These are phyloP conservation scores for Nixonia krombeini DNA, from an alignment of 1,140 invertebrate species.

Conservation along the genomic window DNA sequence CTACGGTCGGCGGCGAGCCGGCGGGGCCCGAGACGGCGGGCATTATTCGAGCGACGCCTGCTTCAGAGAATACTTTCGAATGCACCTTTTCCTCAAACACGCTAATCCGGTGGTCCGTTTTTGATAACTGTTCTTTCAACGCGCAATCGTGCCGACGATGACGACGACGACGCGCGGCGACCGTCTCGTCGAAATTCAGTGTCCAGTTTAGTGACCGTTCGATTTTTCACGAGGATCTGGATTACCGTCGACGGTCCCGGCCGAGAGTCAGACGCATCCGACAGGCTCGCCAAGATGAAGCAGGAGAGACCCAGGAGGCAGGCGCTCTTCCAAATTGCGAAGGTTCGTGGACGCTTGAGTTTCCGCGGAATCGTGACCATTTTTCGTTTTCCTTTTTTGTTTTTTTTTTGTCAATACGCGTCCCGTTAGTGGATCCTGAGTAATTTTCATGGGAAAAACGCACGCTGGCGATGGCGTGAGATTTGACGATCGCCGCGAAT, in stretches of 20 bases:
- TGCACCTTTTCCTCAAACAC: conserved; percentile 15
- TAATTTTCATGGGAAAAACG: no score
- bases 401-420: conserved; percentile 1
- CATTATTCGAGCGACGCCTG: conserved; percentile 67
- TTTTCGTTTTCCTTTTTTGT: no score
- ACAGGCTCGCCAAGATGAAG: conserved; percentile 62
- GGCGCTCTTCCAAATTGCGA: conserved; percentile 75
- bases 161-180: conserved; percentile 9
- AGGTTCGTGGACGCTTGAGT: conserved; percentile 64
- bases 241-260: conserved; percentile 19
- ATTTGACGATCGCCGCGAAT: no score
- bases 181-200: conserved; percentile 12
- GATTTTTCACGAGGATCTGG: background rate
- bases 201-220: conserved; percentile 20
- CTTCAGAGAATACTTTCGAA: conserved; percentile 48
- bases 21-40: conserved; percentile 53
- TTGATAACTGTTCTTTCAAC: background rate
- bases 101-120: background rate
- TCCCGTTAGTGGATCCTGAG: background rate
- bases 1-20: conserved; percentile 51
- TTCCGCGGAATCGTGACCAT: no score
- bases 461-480: no score
- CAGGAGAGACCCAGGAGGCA: conserved; percentile 64
- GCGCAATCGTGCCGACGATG: conserved; percentile 9
- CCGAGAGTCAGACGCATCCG: background rate